Conservation (phyloP, 1,140 invertebrate species). For the Bombus sibiricus region DNA sequence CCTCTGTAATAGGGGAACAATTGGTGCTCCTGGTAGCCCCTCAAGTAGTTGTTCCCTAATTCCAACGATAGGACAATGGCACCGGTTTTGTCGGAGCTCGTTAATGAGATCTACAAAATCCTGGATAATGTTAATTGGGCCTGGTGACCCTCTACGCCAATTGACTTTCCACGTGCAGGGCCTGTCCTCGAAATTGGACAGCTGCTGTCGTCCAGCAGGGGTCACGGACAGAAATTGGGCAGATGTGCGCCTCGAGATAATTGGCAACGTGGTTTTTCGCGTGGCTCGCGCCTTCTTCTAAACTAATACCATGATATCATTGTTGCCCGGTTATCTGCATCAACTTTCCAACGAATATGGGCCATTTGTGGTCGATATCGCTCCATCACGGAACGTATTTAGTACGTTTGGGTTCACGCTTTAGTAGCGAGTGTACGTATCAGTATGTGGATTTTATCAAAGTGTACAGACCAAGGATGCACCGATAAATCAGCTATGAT, state of each 20-base stretch:
- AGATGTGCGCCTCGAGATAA: conserved; percentile 37
- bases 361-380: background rate
- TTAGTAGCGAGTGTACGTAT: background rate
- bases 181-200: conserved; percentile 38
- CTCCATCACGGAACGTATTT: background rate
- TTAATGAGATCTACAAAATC: conserved; percentile 52
- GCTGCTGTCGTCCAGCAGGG: conserved; percentile 33
- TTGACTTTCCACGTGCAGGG: conserved; percentile 47
- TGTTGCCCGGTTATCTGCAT: background rate
- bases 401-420: background rate
- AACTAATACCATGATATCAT: background rate
- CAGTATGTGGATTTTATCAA: too few species aligned
- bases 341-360: background rate
- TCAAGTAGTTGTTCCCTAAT: conserved; percentile 16
- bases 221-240: conserved; percentile 39
- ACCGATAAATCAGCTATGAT: too few species aligned
- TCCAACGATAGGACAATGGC: conserved; percentile 12
- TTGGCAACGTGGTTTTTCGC: conserved; percentile 12
- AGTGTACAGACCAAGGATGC: too few species aligned
- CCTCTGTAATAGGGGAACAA: conserved; percentile 44
- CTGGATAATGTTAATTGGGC: conserved; percentile 35
- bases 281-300: background rate
- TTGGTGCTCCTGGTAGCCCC: conserved; percentile 5
- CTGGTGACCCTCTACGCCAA: conserved; percentile 20
- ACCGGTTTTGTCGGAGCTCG: background rate